Base-by-base conservation (phyloP, 1,140 invertebrate species). In the Wasmannia auropunctata region DNA sequence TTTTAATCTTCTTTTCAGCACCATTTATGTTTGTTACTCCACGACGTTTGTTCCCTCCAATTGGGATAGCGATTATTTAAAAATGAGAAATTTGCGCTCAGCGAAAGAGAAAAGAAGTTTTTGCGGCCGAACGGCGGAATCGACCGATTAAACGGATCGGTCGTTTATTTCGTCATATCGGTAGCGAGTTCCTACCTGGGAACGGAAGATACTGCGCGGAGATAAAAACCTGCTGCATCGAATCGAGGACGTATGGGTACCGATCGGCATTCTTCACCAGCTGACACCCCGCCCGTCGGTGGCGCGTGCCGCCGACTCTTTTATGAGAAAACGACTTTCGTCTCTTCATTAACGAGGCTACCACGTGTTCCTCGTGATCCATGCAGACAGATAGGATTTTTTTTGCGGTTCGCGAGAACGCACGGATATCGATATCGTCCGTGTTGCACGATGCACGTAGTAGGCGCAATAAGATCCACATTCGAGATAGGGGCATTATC, bases 141-240 rank as follows among this genome's bases (percentile, higher is more conserved):
- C 8, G 62, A 46, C 28, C 60, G 37, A 80, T 80, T 67, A 80
- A 80, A 37, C 14, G 31, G 62, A 28, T 34, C 79, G 28, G 16
- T 37, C 79, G 51, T 56, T 51, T 40, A 58, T 83, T 74, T 83
- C 79, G 79, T 74, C 79, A 83, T 83, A 63, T 89, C 84, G 76
- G 49, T 74, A 86, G 72, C 70, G 79, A 89, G 46, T 72, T 89
- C 34, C 56, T 31, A n/a, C n/a, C n/a, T 63, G 60, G 58, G 65
- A 74, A 77, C 56, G 56, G 34, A 46, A 89, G 88, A 90, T 90
- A 80, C 49, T 69, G 88, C 65, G 56, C 49, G 67, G 54, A 81
- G 90, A 91, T 91, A 91, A 91, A 91, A 91, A 91, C 85, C 87
- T 90, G 87, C 84, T 83, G 83, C 63, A 60, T 34, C 75, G 25